These are phyloP conservation scores for Bombus breviceps DNA, from an alignment of 1,140 invertebrate genomes.

Conservation along the genomic window DNA sequence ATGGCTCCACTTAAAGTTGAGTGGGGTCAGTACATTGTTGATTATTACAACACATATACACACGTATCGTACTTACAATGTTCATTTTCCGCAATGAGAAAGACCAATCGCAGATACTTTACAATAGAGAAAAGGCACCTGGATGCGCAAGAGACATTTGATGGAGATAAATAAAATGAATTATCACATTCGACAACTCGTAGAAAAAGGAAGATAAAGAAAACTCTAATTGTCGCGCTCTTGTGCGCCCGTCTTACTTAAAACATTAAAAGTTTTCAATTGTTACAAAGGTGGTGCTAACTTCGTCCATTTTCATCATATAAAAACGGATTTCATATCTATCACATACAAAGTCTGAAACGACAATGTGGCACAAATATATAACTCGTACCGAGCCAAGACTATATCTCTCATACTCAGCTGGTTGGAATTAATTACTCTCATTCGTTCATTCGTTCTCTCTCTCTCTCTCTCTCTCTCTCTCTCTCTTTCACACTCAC, in stretches of 20 bases:
- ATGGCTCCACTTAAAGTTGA: slow-evolving; percentile 63
- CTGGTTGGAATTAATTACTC: slow-evolving; percentile 30
- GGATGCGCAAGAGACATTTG: slow-evolving; percentile 66
- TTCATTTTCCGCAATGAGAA: slow-evolving; percentile 3
- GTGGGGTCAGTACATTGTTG: slow-evolving; percentile 70
- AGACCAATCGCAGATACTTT: slow-evolving; percentile 43
- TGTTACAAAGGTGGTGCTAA: slow-evolving; percentile 46
- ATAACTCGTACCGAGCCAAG: slow-evolving; percentile 42
- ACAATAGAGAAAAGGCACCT: slow-evolving; percentile 68
- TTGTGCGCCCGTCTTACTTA: slow-evolving; percentile 73
- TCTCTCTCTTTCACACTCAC: no score
- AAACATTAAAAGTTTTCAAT: slow-evolving; percentile 62
- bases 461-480: neutral
- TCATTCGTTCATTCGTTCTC: neutral
- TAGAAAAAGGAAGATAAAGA: slow-evolving; percentile 60
- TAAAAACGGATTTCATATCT: slow-evolving; percentile 40
- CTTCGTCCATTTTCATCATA: slow-evolving; percentile 51
- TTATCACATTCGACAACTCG: slow-evolving; percentile 53
- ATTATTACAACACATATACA: slow-evolving; percentile 18
- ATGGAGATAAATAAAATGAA: slow-evolving; percentile 73
- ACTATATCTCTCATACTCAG: slow-evolving; percentile 7
- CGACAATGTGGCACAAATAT: slow-evolving; percentile 52
- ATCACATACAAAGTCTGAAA: slow-evolving; percentile 56
- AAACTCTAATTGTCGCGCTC: slow-evolving; percentile 72
- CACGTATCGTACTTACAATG: slow-evolving; percentile 6